Percentiles rank a stretch among this genome's conserved stretches.
These are phyloP conservation scores for Orchesellides sinensis DNA, from an alignment of 2,888 invertebrate species.

Conservation along the genomic window DNA sequence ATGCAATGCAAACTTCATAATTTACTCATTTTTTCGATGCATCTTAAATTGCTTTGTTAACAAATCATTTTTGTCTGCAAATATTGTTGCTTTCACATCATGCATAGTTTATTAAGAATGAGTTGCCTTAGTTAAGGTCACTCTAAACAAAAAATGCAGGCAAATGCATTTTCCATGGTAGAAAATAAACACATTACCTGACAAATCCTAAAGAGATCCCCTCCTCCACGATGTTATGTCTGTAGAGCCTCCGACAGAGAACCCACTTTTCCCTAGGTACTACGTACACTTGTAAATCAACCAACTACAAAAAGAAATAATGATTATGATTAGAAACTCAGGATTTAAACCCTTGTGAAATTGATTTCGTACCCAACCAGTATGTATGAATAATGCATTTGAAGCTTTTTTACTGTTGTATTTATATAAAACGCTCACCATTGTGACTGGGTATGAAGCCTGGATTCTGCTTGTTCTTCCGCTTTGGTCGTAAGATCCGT, in stretches of 20 bases:
- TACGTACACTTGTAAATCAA: slow-evolving; percentile 79
- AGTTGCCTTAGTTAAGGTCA: not conserved
- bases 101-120: too few relatives aligned
- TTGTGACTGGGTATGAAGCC: slow-evolving; percentile 74
- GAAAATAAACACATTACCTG: slow-evolving; percentile 75
- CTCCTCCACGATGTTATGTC: slow-evolving; percentile 78
- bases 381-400: not conserved
- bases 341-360: not conserved
- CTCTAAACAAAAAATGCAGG: not conserved
- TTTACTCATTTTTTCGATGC: not conserved
- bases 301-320: slow-evolving; percentile 76
- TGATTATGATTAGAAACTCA: not conserved
- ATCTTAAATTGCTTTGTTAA: not conserved
- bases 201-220: slow-evolving; percentile 79
- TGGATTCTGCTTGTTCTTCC: slow-evolving; percentile 73
- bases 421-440: slow-evolving; percentile 72
- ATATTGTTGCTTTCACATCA: not conserved
- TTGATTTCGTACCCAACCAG: not conserved
- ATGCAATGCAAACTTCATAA: slow-evolving; percentile 38
- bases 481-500: slow-evolving; percentile 71
- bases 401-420: not conserved
- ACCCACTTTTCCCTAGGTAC: slow-evolving; percentile 79
- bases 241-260: slow-evolving; percentile 78
- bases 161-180: not conserved
- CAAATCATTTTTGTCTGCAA: not conserved